These are phyloP conservation scores for Progne subis DNA, from an alignment of 2,113 vertebrate genomes.

Conservation along the genomic window DNA sequence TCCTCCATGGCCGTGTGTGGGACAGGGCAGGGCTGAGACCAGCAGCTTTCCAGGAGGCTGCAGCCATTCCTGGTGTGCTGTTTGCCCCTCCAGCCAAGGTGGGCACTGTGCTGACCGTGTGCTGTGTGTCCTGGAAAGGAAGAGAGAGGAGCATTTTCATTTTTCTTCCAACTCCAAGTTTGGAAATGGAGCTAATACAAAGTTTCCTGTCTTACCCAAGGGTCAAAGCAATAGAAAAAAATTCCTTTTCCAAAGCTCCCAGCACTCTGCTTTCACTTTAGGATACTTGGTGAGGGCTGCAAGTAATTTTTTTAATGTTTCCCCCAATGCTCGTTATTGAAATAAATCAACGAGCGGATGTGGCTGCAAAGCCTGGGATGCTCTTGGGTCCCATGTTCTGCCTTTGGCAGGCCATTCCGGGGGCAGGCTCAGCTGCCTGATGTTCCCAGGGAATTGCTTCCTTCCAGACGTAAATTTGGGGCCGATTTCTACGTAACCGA, in stretches of 20 bases:
- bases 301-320: constrained; percentile 17
- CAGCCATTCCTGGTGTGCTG: background rate
- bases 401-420: background rate
- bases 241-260: background rate
- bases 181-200: background rate
- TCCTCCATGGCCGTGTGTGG: accelerated
- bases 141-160: background rate
- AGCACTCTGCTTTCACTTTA: constrained; percentile 11
- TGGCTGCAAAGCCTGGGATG: background rate
- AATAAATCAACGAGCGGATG: background rate
- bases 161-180: background rate
- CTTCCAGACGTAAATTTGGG: background rate
- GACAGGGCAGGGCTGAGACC: background rate
- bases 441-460: background rate
- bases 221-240: constrained; percentile 25
- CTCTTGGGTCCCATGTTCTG: constrained; percentile 30
- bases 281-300: background rate
- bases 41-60: background rate
- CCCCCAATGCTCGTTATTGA: background rate
- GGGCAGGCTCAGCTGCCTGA: background rate
- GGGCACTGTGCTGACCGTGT: background rate
- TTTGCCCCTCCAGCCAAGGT: background rate
- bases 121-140: background rate
- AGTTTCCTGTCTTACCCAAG: background rate
- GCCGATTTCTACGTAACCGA: background rate